Conservation (phyloP, 2,888 invertebrate species). For the Limenitis camilla region DNA sequence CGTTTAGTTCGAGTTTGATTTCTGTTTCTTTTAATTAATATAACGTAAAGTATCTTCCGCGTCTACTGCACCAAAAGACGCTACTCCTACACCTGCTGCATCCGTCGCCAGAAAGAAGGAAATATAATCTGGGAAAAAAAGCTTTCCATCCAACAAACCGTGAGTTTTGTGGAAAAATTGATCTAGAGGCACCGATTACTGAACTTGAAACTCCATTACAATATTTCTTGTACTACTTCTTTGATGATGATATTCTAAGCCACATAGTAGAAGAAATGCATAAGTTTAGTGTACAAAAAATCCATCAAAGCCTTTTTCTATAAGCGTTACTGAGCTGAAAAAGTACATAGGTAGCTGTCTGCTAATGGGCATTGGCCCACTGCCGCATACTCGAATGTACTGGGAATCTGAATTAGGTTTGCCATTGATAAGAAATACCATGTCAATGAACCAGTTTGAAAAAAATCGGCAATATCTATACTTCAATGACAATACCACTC, state of each 20-base stretch:
- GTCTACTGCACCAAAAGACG: neutral
- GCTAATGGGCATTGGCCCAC: conserved; percentile 11
- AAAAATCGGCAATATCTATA: conserved; percentile 22
- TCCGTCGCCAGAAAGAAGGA: neutral
- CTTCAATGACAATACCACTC: conserved; percentile 15
- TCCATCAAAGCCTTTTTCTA: neutral
- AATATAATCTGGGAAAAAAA: neutral
- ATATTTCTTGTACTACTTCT: conserved; percentile 16
- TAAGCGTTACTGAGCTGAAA: neutral
- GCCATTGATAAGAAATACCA: conserved; percentile 17
- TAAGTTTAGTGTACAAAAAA: neutral
- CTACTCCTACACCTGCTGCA: neutral
- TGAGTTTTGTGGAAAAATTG: too few relatives aligned
- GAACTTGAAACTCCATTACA: conserved; percentile 14
- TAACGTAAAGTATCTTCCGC: neutral
- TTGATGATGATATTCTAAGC: conserved; percentile 14
- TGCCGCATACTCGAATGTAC: conserved; percentile 20
- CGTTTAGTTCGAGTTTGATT: too few relatives aligned
- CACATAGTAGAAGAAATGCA: conserved; percentile 8
- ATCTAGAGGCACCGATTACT: neutral
- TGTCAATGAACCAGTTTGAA: conserved; percentile 19
- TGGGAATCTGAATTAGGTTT: conserved; percentile 23
- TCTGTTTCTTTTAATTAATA: too few relatives aligned
- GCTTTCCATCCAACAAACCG: too few relatives aligned
- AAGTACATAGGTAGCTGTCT: conserved; percentile 18